A percentile compares a stretch with the other conserved stretches of the same genome.
phyloP scores from a whole-genome alignment of 2,888 invertebrate species.

The Amitus sp. region DNA sequence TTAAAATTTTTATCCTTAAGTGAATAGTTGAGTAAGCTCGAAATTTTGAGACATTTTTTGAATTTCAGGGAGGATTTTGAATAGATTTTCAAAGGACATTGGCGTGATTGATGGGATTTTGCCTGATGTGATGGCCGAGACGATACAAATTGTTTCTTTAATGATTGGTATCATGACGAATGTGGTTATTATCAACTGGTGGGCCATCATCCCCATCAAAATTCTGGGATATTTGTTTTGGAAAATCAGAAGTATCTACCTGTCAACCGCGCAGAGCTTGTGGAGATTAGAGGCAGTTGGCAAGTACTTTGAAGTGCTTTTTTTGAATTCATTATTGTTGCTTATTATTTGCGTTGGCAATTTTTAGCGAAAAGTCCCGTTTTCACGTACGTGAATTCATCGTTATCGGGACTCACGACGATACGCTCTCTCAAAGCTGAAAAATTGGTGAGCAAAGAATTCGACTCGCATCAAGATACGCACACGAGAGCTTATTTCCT shows the following conservation, averaged over 20 bases:
- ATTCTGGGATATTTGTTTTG: constrained; percentile 73
- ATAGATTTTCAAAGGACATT: constrained; percentile 82
- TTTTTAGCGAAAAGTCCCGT: constrained; percentile 80
- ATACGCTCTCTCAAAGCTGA: constrained; percentile 81
- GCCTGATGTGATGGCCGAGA: constrained; percentile 69
- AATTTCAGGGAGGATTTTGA: constrained; percentile 70
- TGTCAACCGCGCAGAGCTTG: constrained; percentile 77
- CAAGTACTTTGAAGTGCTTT: constrained; percentile 75
- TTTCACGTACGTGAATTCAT: constrained; percentile 88
- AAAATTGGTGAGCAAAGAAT: constrained; percentile 76
- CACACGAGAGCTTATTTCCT: constrained; percentile 79
- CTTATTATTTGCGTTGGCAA: constrained; percentile 6
- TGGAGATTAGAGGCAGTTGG: constrained; percentile 75
- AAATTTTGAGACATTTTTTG: too few relatives aligned
- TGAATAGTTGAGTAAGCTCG: too few relatives aligned
- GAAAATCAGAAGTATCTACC: constrained; percentile 72
- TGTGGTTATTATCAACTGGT: constrained; percentile 70
- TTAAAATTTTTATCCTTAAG: too few relatives aligned
- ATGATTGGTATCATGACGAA: constrained; percentile 66
- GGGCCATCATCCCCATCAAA: constrained; percentile 73
- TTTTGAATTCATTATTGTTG: not conserved
- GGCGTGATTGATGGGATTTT: constrained; percentile 72
- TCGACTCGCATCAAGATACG: constrained; percentile 76
- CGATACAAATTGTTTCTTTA: constrained; percentile 67
- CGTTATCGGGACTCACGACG: constrained; percentile 86